Percentiles rank a stretch among this genome's conserved stretches.
phyloP scores from a whole-genome alignment of 1,140 invertebrate genomes.

The Neodiprion lecontei region DNA sequence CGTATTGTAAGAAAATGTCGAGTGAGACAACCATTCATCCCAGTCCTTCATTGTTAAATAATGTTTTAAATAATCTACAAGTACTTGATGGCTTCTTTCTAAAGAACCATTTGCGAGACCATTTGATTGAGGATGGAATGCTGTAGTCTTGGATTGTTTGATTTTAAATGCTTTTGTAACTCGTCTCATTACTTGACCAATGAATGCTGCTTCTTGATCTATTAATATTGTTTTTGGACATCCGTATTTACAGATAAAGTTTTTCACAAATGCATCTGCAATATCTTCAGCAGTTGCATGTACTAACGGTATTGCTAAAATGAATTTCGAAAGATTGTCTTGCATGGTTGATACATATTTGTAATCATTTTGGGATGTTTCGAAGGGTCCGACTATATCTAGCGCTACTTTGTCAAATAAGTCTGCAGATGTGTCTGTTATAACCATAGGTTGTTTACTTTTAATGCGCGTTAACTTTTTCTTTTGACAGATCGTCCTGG shows the following conservation, averaged over 20 bases:
- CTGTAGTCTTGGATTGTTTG: slow-evolving; percentile 29
- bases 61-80: slow-evolving; percentile 34
- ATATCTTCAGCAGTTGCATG: slow-evolving; percentile 31
- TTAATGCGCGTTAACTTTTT: slow-evolving; percentile 21
- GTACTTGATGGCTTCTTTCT: slow-evolving; percentile 34
- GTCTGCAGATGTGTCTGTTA: slow-evolving; percentile 26
- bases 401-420: slow-evolving; percentile 29
- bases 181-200: slow-evolving; percentile 28
- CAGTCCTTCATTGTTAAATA: slow-evolving; percentile 42
- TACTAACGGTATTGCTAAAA: slow-evolving; percentile 26
- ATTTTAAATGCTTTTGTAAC: slow-evolving; percentile 36
- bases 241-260: slow-evolving; percentile 36
- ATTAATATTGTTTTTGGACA: slow-evolving; percentile 37
- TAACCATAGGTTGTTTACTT: background rate
- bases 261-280: slow-evolving; percentile 29
- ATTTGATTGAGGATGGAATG: slow-evolving; percentile 37
- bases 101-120: slow-evolving; percentile 21
- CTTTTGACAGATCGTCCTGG: slow-evolving; percentile 20
- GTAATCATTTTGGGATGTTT: slow-evolving; percentile 21
- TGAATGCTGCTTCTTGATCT: slow-evolving; percentile 41
- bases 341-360: slow-evolving; percentile 31
- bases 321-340: slow-evolving; percentile 43
- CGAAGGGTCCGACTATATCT: slow-evolving; percentile 24
- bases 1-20: slow-evolving; percentile 23
- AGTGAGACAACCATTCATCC: slow-evolving; percentile 30